Evolutionary conservation across 2,113 vertebrate genomes (phyloP).

Genomic region (Colistium nudipinnis): DNA sequence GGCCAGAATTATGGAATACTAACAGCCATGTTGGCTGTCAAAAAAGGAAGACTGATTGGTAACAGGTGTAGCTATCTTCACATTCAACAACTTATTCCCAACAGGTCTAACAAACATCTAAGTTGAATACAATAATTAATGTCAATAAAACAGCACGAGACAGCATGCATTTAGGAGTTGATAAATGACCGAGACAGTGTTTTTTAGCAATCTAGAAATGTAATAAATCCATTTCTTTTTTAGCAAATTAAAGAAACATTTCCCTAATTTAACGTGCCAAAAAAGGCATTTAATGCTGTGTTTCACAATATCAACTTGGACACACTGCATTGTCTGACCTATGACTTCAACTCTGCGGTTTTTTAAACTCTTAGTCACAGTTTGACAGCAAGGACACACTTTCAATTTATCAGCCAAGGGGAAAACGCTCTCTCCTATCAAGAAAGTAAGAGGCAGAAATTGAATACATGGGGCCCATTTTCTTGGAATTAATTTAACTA

Average conservation of each 20-base stretch:
- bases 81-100: constrained; percentile 18
- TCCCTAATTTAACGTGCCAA: constrained; percentile 49
- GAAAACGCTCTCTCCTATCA: constrained; percentile 31
- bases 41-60: constrained; percentile 15
- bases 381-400: constrained; percentile 46
- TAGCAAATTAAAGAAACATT: constrained; percentile 56
- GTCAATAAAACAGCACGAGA: constrained; percentile 31
- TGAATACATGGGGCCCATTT: constrained; percentile 33
- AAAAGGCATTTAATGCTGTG: constrained; percentile 31
- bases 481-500: constrained; percentile 12
- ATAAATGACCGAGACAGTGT: constrained; percentile 48
- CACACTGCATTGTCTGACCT: constrained; percentile 35
- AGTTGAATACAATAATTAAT: constrained; percentile 57
- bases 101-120: constrained; percentile 52
- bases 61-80: constrained; percentile 39
- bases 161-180: constrained; percentile 50
- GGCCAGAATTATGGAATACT: not conserved
- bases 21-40: not conserved
- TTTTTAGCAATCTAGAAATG: constrained; percentile 52
- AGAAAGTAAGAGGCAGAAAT: constrained; percentile 36
- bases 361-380: constrained; percentile 57
- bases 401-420: constrained; percentile 28
- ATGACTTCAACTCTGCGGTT: constrained; percentile 60
- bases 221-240: constrained; percentile 51
- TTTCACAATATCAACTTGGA: constrained; percentile 61